These are phyloP conservation scores for Nemotelus pantherinus DNA, from an alignment of 2,888 invertebrate genomes.

Conservation along the genomic window DNA sequence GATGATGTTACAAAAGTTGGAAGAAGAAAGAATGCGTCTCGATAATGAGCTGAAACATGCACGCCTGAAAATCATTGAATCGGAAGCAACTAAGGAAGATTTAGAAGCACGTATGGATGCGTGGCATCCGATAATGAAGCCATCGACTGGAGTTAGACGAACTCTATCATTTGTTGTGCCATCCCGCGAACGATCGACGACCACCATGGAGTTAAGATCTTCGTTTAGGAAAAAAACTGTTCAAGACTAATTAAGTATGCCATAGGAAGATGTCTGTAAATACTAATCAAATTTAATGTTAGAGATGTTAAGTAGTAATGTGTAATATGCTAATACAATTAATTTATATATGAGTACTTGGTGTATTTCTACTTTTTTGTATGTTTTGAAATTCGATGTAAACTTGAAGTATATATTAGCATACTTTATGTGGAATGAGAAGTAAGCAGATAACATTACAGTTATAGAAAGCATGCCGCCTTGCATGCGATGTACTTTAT, in stretches of 20 bases:
- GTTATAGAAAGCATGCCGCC: no score
- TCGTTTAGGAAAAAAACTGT: slow-evolving; percentile 57
- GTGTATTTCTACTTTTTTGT: no score
- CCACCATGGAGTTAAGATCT: slow-evolving; percentile 62
- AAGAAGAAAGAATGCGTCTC: slow-evolving; percentile 74
- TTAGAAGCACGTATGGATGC: slow-evolving; percentile 69
- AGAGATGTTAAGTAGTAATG: not conserved
- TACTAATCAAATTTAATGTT: slow-evolving; percentile 20
- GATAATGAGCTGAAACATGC: slow-evolving; percentile 77
- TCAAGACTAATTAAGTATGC: slow-evolving; percentile 18
- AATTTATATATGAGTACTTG: not conserved
- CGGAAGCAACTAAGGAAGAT: slow-evolving; percentile 72
- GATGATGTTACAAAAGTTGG: slow-evolving; percentile 73
- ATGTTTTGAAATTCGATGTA: no score
- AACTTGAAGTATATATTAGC: no score
- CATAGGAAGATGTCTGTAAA: not conserved
- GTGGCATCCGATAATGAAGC: slow-evolving; percentile 68
- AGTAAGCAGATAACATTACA: no score
- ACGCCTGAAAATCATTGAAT: slow-evolving; percentile 73
- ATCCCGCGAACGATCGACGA: slow-evolving; percentile 67
- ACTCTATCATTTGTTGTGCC: slow-evolving; percentile 78
- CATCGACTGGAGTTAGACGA: slow-evolving; percentile 71
- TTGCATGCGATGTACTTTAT: no score
- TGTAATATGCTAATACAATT: not conserved
- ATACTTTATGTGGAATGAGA: no score